Base-by-base conservation (phyloP, 2,113 vertebrate species). In the Phrynosoma platyrhinos region DNA sequence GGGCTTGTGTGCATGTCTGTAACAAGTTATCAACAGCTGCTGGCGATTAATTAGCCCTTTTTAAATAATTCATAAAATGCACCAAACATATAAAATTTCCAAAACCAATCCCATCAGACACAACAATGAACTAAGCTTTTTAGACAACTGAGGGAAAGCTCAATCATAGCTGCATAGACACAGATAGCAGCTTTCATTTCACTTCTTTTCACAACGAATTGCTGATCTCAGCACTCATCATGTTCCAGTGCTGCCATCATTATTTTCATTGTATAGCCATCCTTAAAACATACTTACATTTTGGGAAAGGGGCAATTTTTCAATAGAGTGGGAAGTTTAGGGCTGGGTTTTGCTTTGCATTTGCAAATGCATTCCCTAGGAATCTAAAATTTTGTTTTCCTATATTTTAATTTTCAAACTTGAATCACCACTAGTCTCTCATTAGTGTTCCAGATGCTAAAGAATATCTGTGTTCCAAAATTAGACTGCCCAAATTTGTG, bases 111-210 rank as follows among this genome's bases (percentile, higher is more conserved):
- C 58, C 32, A 36, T 75, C 53, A 82, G 79, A 71, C 71, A 64
- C 53, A 66, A 82, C 86, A 87, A 82, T 87, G 79, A 87, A 62
- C 69, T 64, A 25, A 82, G 86, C 79, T 75, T 82, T 87, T 36
- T 68, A 75, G 79, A 74, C 69, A 75, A 62, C 36, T 32, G 16
- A 36, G 71, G 12, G 32, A 64, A 75, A 20, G 55, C 36, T 75
- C 1, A 3, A 5, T 13, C 55, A 5, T 32, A 64, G 4, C 52
- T 47, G 32, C 47, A 62, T 30, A 80, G 62, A 87, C 87, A 40
- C 47, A 79, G 53, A 86, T 84, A 42, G 85, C 71, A 92, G 88
- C 87, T 91, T 78, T 77, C 77, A 68, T 66, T 9, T 88, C 79
- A 80, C 72, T 84, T 90, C 53, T 88, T 77, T 79, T 80, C 52